Percentiles rank a stretch among this genome's conserved stretches.
Evolutionary conservation across 2,113 vertebrate species (phyloP).

Genomic region (Larimichthys crocea): DNA sequence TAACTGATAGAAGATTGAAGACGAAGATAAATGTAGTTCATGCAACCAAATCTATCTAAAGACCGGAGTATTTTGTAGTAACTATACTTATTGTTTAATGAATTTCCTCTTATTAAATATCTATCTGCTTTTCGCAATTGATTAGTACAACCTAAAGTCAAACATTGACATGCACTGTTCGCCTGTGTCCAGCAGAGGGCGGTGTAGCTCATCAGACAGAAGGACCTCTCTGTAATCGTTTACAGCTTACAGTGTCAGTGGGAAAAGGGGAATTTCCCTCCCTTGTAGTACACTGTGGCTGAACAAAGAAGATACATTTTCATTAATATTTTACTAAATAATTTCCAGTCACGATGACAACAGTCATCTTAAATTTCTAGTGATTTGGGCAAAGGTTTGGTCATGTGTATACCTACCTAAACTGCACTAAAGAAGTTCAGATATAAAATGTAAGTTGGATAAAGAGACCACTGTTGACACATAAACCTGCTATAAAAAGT

Average conservation of each 20-base stretch:
- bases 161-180: neutral
- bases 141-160: neutral
- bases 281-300: neutral
- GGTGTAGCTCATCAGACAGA: neutral
- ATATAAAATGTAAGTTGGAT: neutral
- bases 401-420: neutral
- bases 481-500: neutral
- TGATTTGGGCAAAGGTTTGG: neutral
- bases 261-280: neutral
- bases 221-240: neutral
- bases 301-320: neutral
- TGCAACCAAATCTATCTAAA: neutral
- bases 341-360: neutral
- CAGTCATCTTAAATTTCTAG: neutral
- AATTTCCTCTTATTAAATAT: no score
- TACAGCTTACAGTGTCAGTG: neutral
- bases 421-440: neutral
- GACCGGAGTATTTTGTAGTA: neutral
- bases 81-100: no score
- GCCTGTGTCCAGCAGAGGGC: constrained; percentile 39
- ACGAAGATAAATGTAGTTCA: neutral
- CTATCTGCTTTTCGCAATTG: neutral
- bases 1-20: neutral
- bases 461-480: neutral
- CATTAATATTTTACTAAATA: neutral